phyloP scores from a whole-genome alignment of 2,797 vertebrate genomes.

The Phoebastria nigripes region DNA sequence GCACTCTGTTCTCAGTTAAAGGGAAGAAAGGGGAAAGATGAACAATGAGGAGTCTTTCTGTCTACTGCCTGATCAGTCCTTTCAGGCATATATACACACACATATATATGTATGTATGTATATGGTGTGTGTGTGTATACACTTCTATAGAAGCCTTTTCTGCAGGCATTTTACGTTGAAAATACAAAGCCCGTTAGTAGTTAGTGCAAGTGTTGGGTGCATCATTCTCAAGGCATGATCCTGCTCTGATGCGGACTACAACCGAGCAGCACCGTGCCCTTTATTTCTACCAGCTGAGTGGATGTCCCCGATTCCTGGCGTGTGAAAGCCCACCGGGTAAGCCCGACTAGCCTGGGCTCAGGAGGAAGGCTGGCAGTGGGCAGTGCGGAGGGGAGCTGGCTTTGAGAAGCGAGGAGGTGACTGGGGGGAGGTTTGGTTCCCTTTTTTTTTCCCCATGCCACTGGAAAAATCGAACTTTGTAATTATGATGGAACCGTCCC shows the following conservation, averaged over 20 bases:
- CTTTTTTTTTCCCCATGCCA: not conserved
- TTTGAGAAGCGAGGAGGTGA: not conserved
- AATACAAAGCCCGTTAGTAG: not conserved
- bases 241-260: not conserved
- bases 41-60: not conserved
- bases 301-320: fast-evolving
- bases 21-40: not conserved
- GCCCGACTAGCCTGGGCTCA: not conserved
- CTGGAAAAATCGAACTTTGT: not conserved
- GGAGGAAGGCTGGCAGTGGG: not conserved
- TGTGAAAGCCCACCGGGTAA: not conserved
- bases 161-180: not conserved
- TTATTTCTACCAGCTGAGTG: fast-evolving
- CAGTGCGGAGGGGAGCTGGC: not conserved
- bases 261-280: too few relatives aligned
- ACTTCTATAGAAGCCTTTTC: not conserved
- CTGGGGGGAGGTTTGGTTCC: not conserved
- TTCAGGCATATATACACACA: not conserved
- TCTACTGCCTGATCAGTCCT: not conserved
- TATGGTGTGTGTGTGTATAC: not conserved
- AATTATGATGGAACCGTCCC: not conserved
- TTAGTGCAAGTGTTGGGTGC: not conserved
- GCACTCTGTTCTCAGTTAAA: not conserved
- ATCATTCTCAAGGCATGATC: fast-evolving
- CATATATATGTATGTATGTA: not conserved